Evolutionary conservation across 2,888 invertebrate species (phyloP).

Genomic region (Nipponacmea schrenckii): DNA sequence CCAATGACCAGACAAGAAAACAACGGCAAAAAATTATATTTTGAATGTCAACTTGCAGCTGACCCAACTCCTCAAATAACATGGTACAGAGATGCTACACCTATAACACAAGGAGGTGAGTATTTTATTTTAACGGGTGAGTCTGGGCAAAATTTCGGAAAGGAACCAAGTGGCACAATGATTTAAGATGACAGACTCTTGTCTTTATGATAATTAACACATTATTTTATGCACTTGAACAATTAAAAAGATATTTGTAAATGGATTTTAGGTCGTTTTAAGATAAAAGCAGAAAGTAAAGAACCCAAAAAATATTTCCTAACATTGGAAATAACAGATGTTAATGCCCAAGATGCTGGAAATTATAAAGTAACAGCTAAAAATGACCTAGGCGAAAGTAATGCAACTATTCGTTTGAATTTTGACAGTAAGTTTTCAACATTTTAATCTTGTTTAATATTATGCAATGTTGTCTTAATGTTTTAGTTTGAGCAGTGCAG

Average conservation of each 20-base stretch:
- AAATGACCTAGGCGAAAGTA: conserved; percentile 92
- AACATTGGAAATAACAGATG: conserved; percentile 86
- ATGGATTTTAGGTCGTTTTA: conserved; percentile 55
- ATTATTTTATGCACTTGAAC: not conserved
- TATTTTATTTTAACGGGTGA: not conserved
- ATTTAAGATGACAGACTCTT: too few relatives aligned
- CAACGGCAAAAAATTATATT: conserved; percentile 92
- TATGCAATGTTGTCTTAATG: too few relatives aligned
- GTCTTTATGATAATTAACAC: not conserved
- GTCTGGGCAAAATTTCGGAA: not conserved
- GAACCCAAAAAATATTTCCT: conserved; percentile 77
- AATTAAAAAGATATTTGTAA: too few relatives aligned
- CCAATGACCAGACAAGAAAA: conserved; percentile 96
- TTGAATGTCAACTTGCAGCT: conserved; percentile 97
- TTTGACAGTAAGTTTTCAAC: conserved; percentile 75
- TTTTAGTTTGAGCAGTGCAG: too few relatives aligned
- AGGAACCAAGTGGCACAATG: too few relatives aligned
- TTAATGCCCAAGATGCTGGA: conserved; percentile 82
- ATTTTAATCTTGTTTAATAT: too few relatives aligned
- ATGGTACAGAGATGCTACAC: conserved; percentile 75
- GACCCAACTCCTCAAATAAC: conserved; percentile 92
- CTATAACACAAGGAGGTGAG: conserved; percentile 51
- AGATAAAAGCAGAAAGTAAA: conserved; percentile 72
- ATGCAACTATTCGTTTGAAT: conserved; percentile 94
- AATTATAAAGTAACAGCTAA: conserved; percentile 93